Conservation (phyloP, 53 echinoderm and acorn worm species). For the Stichopus horrens region DNA sequence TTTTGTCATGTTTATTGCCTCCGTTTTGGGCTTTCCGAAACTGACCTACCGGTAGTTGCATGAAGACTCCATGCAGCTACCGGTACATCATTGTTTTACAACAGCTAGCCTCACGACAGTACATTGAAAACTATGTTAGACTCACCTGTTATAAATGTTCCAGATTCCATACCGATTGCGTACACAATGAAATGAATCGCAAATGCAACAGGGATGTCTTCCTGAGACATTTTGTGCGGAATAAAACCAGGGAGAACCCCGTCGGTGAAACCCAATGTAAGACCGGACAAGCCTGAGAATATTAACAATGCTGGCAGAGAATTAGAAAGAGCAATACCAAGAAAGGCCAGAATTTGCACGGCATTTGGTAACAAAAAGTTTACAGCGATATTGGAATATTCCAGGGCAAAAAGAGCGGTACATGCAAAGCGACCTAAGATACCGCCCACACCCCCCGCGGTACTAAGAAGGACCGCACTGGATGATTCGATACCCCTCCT, state of each 20-base stretch:
- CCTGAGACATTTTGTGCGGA: not conserved
- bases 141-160: conserved; percentile 23
- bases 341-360: not conserved
- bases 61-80: too few species aligned
- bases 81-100: too few species aligned
- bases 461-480: not conserved
- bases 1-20: too few species aligned
- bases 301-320: not conserved
- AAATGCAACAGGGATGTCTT: not conserved
- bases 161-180: conserved; percentile 31
- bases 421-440: not conserved
- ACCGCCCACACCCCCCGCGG: conserved; percentile 9
- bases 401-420: not conserved
- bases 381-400: not conserved
- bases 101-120: too few species aligned
- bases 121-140: not conserved
- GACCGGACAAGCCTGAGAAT: conserved; percentile 5
- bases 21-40: too few species aligned
- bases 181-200: conserved; percentile 11
- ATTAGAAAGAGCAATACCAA: conserved; percentile 3
- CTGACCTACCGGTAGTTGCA: too few species aligned
- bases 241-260: conserved; percentile 10
- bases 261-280: conserved; percentile 2
- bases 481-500: not conserved
- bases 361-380: not conserved